Evolutionary conservation across 2,888 invertebrate genomes (phyloP).

Genomic region (Plebejus argus): DNA sequence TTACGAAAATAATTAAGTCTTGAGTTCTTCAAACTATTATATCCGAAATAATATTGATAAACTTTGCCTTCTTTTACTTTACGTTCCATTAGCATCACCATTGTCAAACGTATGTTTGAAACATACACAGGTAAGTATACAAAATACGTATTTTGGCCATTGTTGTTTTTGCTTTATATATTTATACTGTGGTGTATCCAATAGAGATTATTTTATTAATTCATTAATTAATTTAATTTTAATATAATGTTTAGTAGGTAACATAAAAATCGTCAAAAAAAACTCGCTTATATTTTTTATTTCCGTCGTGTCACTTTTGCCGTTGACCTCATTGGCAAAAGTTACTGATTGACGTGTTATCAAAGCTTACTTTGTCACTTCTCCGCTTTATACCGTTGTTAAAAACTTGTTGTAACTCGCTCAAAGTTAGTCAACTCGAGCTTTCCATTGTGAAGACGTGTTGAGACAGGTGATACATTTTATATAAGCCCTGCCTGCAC

Average conservation of each 20-base stretch:
- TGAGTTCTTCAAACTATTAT: too few species aligned
- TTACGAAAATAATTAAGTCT: neutral
- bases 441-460: slow-evolving; percentile 46
- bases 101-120: too few species aligned
- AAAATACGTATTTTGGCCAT: too few species aligned
- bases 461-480: slow-evolving; percentile 64
- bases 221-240: too few species aligned
- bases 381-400: slow-evolving; percentile 28
- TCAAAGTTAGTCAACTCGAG: slow-evolving; percentile 41
- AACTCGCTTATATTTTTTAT: neutral
- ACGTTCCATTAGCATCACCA: too few species aligned
- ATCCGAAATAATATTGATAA: too few species aligned
- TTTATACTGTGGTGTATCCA: too few species aligned
- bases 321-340: neutral
- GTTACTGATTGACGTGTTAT: slow-evolving; percentile 8
- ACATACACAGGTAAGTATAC: too few species aligned
- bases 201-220: too few species aligned
- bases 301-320: neutral
- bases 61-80: too few species aligned
- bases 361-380: slow-evolving; percentile 19
- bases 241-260: too few species aligned
- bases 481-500: slow-evolving; percentile 68
- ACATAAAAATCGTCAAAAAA: neutral
- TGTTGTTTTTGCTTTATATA: too few species aligned
- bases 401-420: slow-evolving; percentile 33